Evolutionary conservation across 2,113 vertebrate genomes (phyloP), one percentile per base, ranked within the genome.

Genomic region (Pelobates fuscus): DNA sequence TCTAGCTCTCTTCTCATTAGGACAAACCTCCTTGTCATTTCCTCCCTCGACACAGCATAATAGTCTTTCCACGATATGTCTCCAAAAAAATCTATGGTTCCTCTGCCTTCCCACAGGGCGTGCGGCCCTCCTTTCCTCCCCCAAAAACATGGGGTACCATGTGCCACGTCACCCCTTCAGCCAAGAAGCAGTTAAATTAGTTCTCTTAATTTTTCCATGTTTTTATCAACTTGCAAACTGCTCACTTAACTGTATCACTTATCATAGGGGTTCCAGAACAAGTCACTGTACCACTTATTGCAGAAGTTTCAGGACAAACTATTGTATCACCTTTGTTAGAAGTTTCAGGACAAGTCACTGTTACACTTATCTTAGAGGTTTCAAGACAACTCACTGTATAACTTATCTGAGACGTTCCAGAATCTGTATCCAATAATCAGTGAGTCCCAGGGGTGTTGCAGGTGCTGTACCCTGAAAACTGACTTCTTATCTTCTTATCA

Each of bases 31-130:
- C 30, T 58, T 75, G 12, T 54, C 54, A 25, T 67, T 67, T 24
- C 54, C 44, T 46, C 43, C 20, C 54, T 67, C 30, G 57, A 57
- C 43, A 26, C 72, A 75, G 41, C 72, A 75, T 23, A 75, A 67
- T 60, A 75, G 58, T 17, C 57, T 46, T 67, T 67, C 72, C 72
- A 75, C 49, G 18, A 59, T 54, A 59, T 59, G 55, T 32, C 63
- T 75, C 63, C 63, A 67, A 30, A 52, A 44, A 59, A 75, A 58
- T n/a, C 61, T 20, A 29, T 37, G 65, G n/a, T 75, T 75, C 41
- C 52, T 75, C 24, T 75, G 72, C 72, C 72, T 67, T 55, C 63
- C 63, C 58, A 55, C 63, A 23, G 72, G 72, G 72, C 65, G 72
- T 43, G 64, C 43, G 55, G 63, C 57, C 65, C 72, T 75, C 63